Percentiles rank a stretch among this genome's conserved stretches.
Conservation (phyloP, 2,797 vertebrate species). For the Mormyrus proboscirostris region DNA sequence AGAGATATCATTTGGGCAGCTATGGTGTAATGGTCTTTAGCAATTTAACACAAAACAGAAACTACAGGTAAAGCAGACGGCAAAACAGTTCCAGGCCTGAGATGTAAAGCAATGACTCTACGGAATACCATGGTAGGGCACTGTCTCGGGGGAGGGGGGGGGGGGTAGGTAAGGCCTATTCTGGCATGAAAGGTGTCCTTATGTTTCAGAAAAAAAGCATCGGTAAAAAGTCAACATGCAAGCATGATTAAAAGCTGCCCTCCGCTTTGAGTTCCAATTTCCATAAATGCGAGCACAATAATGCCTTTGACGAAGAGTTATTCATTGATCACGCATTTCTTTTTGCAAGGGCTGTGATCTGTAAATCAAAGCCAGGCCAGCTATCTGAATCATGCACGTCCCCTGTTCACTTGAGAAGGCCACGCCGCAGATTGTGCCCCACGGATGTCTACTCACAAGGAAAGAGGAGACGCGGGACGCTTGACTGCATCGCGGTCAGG, state of each 20-base stretch:
- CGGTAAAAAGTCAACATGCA: not conserved
- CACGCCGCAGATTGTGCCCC: conserved; percentile 15
- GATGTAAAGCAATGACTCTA: not conserved
- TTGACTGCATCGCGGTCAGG: conserved; percentile 46
- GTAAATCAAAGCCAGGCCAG: conserved; percentile 30
- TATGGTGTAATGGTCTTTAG: not conserved
- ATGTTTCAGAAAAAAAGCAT: not conserved
- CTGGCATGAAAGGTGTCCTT: not conserved
- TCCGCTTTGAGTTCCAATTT: conserved; percentile 8
- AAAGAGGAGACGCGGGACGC: conserved; percentile 38
- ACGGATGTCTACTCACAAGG: conserved; percentile 28
- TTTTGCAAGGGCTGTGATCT: conserved; percentile 29
- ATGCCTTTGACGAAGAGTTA: conserved; percentile 3
- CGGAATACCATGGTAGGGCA: not conserved
- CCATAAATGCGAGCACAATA: conserved; percentile 16
- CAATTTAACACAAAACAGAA: not conserved
- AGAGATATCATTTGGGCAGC: not conserved
- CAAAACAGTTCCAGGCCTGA: not conserved
- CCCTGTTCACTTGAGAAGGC: not conserved
- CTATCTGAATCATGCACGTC: not conserved
- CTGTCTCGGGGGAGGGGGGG: not conserved
- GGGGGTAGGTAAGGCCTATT: not conserved
- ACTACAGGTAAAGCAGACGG: not conserved
- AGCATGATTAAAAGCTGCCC: not conserved
- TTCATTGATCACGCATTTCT: conserved; percentile 4